These are phyloP conservation scores for Brachionus paranguensis DNA, from an alignment of 1,140 invertebrate genomes.

Conservation along the genomic window DNA sequence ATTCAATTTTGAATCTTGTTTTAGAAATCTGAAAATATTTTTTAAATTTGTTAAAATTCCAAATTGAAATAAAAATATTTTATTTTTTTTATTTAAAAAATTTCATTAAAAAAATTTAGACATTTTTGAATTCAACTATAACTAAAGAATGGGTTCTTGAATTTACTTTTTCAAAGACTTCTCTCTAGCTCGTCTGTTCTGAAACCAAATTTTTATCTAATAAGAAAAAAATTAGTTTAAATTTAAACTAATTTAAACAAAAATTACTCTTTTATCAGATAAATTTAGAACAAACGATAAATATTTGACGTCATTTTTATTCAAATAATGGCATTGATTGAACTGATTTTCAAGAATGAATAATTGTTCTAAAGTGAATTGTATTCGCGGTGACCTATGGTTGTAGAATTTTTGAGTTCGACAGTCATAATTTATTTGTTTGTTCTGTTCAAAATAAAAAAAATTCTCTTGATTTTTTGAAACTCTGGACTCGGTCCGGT, in stretches of 20 bases:
- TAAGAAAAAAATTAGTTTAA: not conserved
- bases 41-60: too few relatives aligned
- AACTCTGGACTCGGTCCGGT: not conserved
- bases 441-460: not conserved
- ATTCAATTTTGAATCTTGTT: too few relatives aligned
- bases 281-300: not conserved
- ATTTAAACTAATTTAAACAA: not conserved
- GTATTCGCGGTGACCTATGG: not conserved
- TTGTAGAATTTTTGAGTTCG: not conserved
- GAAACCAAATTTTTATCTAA: constrained; percentile 20
- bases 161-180: not conserved
- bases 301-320: constrained; percentile 30
- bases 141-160: not conserved
- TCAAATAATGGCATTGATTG: constrained; percentile 17
- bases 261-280: constrained; percentile 32
- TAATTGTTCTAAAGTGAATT: constrained; percentile 8
- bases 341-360: constrained; percentile 9
- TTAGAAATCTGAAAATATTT: too few relatives aligned
- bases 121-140: not conserved
- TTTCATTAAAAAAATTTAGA: too few relatives aligned
- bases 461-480: not conserved
- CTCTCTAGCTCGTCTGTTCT: constrained; percentile 11
- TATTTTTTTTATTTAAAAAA: not conserved
- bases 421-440: not conserved
- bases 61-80: too few relatives aligned